Percentiles rank a stretch among this genome's conserved stretches.
Evolutionary conservation across 2,113 vertebrate species (phyloP).

Genomic region (Scophthalmus maximus): DNA sequence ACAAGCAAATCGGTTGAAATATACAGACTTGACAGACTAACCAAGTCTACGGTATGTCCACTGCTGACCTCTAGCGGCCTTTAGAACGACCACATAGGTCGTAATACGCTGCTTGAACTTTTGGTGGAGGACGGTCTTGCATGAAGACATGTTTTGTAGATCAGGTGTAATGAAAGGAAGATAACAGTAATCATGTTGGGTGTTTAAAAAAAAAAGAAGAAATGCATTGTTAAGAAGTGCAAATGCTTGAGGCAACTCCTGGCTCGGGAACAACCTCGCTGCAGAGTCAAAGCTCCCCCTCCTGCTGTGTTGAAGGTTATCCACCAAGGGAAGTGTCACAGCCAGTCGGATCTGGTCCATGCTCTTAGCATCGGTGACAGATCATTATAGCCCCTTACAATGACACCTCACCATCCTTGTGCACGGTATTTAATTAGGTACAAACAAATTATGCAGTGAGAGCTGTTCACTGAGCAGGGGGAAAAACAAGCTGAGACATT

Average conservation of each 20-base stretch:
- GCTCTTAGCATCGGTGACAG: constrained; percentile 62
- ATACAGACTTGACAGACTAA: too few species aligned
- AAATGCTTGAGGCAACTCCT: neutral
- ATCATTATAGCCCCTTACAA: constrained; percentile 68
- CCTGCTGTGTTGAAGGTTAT: constrained; percentile 64
- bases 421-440: constrained; percentile 65
- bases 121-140: too few species aligned
- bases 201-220: neutral
- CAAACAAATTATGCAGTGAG: constrained; percentile 51
- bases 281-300: constrained; percentile 15
- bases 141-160: neutral
- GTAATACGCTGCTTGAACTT: too few species aligned
- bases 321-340: constrained; percentile 65
- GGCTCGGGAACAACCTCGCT: neutral
- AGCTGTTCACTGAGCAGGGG: constrained; percentile 34
- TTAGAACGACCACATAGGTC: too few species aligned
- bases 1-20: too few species aligned
- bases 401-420: constrained; percentile 50
- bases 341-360: constrained; percentile 59
- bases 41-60: too few species aligned
- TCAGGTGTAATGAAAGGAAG: neutral
- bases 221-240: neutral
- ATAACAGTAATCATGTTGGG: too few species aligned
- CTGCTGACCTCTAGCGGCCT: too few species aligned
- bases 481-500: constrained; percentile 32